These are phyloP conservation scores for Brachionus manjavacas DNA, from an alignment of 1,140 invertebrate species.

Conservation along the genomic window DNA sequence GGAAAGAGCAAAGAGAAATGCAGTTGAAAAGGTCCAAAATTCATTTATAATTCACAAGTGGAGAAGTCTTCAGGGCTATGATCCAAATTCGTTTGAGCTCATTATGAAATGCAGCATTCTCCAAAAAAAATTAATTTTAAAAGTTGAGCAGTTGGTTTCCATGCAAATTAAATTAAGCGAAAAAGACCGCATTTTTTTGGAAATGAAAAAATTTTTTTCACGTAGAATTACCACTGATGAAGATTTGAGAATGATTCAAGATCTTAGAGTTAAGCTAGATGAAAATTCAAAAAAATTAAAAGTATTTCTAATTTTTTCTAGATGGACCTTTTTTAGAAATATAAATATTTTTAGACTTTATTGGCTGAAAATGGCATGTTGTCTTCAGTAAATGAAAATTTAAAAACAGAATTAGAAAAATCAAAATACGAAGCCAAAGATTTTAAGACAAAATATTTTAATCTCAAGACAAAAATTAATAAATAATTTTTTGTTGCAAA, in stretches of 20 bases:
- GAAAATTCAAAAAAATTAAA: neutral
- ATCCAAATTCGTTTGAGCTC: neutral
- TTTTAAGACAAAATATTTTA: neutral
- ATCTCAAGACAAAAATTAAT: neutral
- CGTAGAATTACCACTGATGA: neutral
- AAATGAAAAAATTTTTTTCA: slow-evolving; percentile 21
- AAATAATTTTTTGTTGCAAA: neutral
- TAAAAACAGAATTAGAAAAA: neutral
- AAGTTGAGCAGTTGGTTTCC: neutral
- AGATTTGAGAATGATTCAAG: neutral
- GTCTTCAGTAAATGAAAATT: neutral
- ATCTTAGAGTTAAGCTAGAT: neutral
- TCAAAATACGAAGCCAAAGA: neutral
- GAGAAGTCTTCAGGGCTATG: neutral
- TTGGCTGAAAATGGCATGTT: neutral
- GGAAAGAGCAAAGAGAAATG: slow-evolving; percentile 13
- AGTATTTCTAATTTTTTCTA: neutral
- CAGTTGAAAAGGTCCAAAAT: slow-evolving; percentile 24
- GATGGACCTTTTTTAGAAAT: neutral
- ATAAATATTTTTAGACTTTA: neutral
- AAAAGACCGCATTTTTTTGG: slow-evolving; percentile 15
- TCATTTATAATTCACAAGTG: slow-evolving; percentile 6
- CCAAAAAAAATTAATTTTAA: slow-evolving; percentile 19
- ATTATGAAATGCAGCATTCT: neutral
- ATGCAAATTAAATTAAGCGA: slow-evolving; percentile 1